Evolutionary conservation across 2,888 invertebrate genomes (phyloP), one percentile per base, ranked within the genome.

Genomic region (Actias luna): DNA sequence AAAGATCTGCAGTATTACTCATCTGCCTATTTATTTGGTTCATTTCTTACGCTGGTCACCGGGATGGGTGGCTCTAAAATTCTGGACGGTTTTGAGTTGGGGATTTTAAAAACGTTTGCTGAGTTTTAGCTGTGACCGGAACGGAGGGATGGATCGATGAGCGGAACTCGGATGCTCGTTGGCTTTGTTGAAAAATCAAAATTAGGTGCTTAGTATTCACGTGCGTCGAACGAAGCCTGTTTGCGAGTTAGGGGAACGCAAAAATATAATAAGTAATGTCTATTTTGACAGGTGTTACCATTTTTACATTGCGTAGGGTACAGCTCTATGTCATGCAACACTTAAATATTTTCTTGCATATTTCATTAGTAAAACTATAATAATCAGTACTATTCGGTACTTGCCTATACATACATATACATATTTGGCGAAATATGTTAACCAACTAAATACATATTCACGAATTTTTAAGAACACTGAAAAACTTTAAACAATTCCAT

Each of bases 121-220:
- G 84, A 83, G 83, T 84, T 85, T 84, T 80, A 83, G 87, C 83
- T 79, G 78, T 83, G 86, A 88, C 87, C 91, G 91, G 91, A 91
- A 89, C 88, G 74, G 82, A 83, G 85, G 87, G 89, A 80, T 71
- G 85, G 83, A 89, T 90, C 92, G 89, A 92, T 90, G 80, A 83
- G 73, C 79, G 82, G 84, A 83, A 84, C 82, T 76, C 73, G 77
- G 78, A 84, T 84, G 75, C 82, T 87, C 78, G 83, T 87, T 83
- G 82, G 81, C 86, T 86, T 88, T 88, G 87, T 89, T 85, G 82
- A 87, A 89, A 90, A 91, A 88, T 87, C 87, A 79, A 87, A 91
- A 92, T 88, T 83, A 88, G 88, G 77, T 78, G 79, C 85, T 91
- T 89, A 89, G 89, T 90, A 91, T 91, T 90, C 89, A 84, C 78